phyloP scores from a whole-genome alignment of 2,888 invertebrate genomes.

The Drosophila kuntzei region DNA sequence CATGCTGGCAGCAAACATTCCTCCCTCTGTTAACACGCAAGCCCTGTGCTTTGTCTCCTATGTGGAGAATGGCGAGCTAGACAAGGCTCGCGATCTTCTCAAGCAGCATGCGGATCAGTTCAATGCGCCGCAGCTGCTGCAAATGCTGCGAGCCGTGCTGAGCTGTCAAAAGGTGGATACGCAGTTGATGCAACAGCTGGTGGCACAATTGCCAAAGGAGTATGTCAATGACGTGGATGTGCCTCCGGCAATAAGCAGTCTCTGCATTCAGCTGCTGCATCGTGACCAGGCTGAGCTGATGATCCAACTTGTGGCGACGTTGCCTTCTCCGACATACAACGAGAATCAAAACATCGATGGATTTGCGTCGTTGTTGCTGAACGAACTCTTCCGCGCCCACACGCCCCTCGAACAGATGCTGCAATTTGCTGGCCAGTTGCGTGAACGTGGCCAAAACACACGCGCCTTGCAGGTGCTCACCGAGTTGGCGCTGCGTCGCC shows the following conservation, averaged over 20 bases:
- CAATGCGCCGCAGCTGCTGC: conserved; percentile 68
- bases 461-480: conserved; percentile 86
- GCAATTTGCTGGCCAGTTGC: conserved; percentile 75
- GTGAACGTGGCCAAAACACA: conserved; percentile 73
- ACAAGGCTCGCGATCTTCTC: conserved; percentile 72
- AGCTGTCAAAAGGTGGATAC: conserved; percentile 24
- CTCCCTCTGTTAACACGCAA: conserved; percentile 86
- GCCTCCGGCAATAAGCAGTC: conserved; percentile 75
- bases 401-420: conserved; percentile 83
- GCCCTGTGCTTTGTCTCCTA: conserved; percentile 86
- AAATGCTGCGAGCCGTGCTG: conserved; percentile 62
- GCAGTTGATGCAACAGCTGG: conserved; percentile 62
- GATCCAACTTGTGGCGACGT: conserved; percentile 83
- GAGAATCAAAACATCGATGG: conserved; percentile 86
- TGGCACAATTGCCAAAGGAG: conserved; percentile 76
- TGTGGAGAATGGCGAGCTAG: conserved; percentile 86
- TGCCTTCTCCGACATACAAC: conserved; percentile 80
- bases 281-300: conserved; percentile 57
- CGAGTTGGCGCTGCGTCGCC: conserved; percentile 86
- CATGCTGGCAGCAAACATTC: conserved; percentile 87
- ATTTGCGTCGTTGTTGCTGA: conserved; percentile 87
- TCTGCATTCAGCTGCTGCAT: conserved; percentile 86
- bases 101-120: conserved; percentile 65
- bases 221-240: conserved; percentile 72
- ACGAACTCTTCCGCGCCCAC: conserved; percentile 87